These are phyloP conservation scores for Mellilla xanthometata DNA, from an alignment of 2,888 invertebrate genomes.

Conservation along the genomic window DNA sequence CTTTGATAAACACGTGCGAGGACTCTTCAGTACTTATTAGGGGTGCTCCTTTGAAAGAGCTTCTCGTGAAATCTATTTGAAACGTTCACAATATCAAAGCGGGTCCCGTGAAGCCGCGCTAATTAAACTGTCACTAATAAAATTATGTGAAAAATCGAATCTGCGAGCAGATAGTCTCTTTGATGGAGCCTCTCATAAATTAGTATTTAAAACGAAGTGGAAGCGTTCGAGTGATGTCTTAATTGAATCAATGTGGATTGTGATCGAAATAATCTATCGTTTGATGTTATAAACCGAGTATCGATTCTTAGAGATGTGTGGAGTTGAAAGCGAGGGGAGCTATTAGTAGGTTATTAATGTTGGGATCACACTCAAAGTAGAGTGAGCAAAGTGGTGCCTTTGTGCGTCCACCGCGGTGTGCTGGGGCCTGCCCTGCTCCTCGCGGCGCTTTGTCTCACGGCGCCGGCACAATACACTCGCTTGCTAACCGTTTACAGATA, in stretches of 20 bases:
- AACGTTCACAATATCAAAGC: conserved; percentile 80
- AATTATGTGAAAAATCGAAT: conserved; percentile 78
- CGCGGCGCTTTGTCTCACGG: conserved; percentile 67
- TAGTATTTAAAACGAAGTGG: conserved; percentile 36
- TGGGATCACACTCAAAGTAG: conserved; percentile 71
- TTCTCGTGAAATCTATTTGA: conserved; percentile 81
- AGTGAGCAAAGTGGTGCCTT: conserved; percentile 75
- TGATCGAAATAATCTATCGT: conserved; percentile 12
- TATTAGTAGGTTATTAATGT: conserved; percentile 76
- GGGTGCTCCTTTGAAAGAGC: conserved; percentile 81
- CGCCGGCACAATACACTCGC: conserved; percentile 53
- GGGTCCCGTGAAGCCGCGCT: conserved; percentile 76
- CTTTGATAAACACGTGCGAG: conserved; percentile 83
- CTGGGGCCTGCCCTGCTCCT: conserved; percentile 38
- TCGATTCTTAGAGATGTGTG: conserved; percentile 19
- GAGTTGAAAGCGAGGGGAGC: conserved; percentile 35
- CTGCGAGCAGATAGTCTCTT: conserved; percentile 55
- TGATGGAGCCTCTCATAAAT: conserved; percentile 50
- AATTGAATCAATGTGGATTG: conserved; percentile 12
- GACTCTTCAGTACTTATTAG: conserved; percentile 83
- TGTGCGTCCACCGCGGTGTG: conserved; percentile 54
- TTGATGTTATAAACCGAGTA: conserved; percentile 22
- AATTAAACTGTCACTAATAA: conserved; percentile 82
- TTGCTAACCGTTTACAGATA: conserved; percentile 33
- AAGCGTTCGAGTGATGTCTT: conserved; percentile 2